These are phyloP conservation scores for Haemorhous mexicanus DNA, from an alignment of 2,113 vertebrate species.

Conservation along the genomic window DNA sequence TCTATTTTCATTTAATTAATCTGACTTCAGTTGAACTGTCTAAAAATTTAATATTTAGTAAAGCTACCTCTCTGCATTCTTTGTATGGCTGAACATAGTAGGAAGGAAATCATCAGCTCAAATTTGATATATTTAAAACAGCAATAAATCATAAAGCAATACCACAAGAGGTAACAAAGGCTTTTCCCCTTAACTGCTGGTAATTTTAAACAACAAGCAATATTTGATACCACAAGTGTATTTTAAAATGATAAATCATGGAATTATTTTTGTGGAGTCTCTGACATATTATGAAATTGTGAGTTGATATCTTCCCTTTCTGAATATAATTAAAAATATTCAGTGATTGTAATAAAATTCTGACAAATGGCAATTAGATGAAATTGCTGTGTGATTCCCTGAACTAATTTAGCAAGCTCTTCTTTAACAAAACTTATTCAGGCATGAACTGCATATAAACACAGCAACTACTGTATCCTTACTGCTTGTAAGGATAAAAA, in stretches of 20 bases:
- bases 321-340: conserved; percentile 50
- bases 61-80: neutral
- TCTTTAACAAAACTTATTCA: conserved; percentile 11
- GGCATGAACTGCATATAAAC: neutral
- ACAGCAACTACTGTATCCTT: neutral
- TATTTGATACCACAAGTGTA: fast-evolving
- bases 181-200: neutral
- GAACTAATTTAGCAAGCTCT: conserved; percentile 43
- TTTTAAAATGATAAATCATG: neutral
- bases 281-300: neutral
- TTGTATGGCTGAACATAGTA: neutral
- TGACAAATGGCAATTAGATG: conserved; percentile 44
- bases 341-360: conserved; percentile 17
- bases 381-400: conserved; percentile 43
- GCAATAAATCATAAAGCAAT: neutral
- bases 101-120: neutral
- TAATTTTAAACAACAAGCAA: neutral
- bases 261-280: neutral
- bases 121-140: neutral
- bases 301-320: conserved; percentile 22
- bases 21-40: neutral
- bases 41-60: neutral
- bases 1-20: neutral
- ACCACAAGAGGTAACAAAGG: neutral
- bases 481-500: neutral